phyloP scores from a whole-genome alignment of 2,888 invertebrate genomes.

The Limnephilus rhombicus region DNA sequence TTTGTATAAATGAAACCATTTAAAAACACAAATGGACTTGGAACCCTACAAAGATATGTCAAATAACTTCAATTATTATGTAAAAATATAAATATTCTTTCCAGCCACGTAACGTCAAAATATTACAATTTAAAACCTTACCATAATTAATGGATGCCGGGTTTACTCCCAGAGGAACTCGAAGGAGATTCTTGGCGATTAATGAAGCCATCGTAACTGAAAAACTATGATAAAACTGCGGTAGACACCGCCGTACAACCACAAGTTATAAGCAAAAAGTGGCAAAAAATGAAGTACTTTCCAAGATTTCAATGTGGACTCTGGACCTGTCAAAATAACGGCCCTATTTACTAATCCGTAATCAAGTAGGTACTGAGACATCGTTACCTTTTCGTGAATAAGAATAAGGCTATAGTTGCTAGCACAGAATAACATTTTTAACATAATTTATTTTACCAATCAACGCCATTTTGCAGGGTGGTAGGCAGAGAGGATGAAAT shows the following conservation, averaged over 20 bases:
- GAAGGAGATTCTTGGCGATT: slow-evolving; percentile 59
- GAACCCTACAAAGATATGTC: slow-evolving; percentile 31
- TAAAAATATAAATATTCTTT: slow-evolving; percentile 33
- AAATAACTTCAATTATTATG: slow-evolving; percentile 27
- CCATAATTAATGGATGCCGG: slow-evolving; percentile 56
- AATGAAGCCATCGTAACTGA: slow-evolving; percentile 56
- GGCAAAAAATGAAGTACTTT: background rate
- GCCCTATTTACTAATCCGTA: slow-evolving; percentile 13
- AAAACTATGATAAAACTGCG: background rate
- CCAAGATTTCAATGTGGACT: slow-evolving; percentile 47
- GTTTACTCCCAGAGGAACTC: slow-evolving; percentile 50
- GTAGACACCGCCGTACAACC: background rate
- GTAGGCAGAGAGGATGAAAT: too few relatives aligned
- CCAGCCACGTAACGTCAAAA: slow-evolving; percentile 45
- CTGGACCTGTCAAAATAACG: slow-evolving; percentile 50
- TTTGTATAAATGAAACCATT: background rate
- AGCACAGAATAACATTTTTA: too few relatives aligned
- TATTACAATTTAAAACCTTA: slow-evolving; percentile 28
- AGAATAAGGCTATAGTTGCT: too few relatives aligned
- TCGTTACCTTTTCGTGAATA: too few relatives aligned
- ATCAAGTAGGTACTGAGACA: background rate
- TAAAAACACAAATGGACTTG: slow-evolving; percentile 43
- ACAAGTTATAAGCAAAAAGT: background rate
- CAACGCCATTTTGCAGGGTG: too few relatives aligned
- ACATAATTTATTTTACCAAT: background rate